Conservation (phyloP, 35 echinoderm and acorn worm species). For the Holothuria glaberrima region DNA sequence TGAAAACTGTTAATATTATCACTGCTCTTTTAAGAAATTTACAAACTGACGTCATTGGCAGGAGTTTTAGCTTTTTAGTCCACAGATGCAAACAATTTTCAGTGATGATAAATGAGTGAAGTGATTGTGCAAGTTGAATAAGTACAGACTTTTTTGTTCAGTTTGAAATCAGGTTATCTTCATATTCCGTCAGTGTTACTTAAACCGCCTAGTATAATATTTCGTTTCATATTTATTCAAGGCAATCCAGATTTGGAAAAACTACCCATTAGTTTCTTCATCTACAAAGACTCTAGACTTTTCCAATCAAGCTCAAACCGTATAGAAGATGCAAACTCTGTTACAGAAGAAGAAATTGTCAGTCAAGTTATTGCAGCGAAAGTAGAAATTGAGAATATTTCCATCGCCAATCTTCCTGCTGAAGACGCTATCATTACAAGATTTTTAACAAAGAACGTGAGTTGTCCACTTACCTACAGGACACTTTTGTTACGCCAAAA, state of each 20-base stretch:
- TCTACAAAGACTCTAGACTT: constrained; percentile 25
- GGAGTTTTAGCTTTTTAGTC: too few relatives aligned
- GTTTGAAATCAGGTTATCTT: too few relatives aligned
- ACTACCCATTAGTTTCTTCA: constrained; percentile 22
- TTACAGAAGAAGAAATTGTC: neutral
- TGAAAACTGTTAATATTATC: too few relatives aligned
- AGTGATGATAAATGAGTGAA: too few relatives aligned
- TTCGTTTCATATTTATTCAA: neutral
- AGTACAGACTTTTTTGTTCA: too few relatives aligned
- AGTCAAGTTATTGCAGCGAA: constrained; percentile 26
- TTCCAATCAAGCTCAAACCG: neutral
- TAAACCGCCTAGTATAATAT: too few relatives aligned
- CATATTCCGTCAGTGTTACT: too few relatives aligned
- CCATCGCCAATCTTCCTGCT: neutral
- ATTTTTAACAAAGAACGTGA: neutral
- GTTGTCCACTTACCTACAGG: neutral
- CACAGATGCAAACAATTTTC: too few relatives aligned
- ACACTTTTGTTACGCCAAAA: too few relatives aligned
- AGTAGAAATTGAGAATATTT: neutral
- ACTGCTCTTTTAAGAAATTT: too few relatives aligned
- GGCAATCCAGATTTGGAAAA: neutral
- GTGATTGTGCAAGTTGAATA: too few relatives aligned
- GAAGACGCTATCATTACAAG: neutral
- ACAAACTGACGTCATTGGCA: too few relatives aligned
- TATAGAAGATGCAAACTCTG: neutral